These are phyloP conservation scores for Penaeus japonicus DNA, from an alignment of 1,140 invertebrate genomes.

Conservation along the genomic window DNA sequence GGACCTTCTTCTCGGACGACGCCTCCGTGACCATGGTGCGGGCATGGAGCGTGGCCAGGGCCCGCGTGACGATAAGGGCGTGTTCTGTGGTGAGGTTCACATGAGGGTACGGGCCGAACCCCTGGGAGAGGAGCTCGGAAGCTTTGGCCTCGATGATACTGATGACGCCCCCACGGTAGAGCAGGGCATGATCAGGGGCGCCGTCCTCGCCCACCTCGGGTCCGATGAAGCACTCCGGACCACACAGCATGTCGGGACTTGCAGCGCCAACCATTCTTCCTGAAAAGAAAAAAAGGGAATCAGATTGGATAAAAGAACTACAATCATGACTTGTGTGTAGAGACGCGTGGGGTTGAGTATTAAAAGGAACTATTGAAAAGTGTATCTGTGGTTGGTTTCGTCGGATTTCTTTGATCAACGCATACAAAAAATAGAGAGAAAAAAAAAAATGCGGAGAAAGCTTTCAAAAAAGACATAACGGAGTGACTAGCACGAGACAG, in stretches of 20 bases:
- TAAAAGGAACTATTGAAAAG: too few species aligned
- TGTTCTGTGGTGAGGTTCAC: conserved; percentile 47
- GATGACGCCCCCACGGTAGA: conserved; percentile 21
- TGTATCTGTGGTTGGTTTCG: too few species aligned
- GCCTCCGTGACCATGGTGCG: conserved; percentile 19
- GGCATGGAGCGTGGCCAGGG: conserved; percentile 50
- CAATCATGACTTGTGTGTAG: not conserved
- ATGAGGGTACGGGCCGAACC: conserved; percentile 40
- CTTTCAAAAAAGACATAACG: too few species aligned
- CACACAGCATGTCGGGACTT: conserved; percentile 16
- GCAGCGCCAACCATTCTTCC: conserved; percentile 25
- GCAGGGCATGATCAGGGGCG: conserved; percentile 11
- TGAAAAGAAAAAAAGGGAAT: not conserved
- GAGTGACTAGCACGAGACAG: too few species aligned
- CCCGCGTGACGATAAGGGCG: conserved; percentile 45
- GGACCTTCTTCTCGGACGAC: not conserved
- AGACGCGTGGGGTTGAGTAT: too few species aligned
- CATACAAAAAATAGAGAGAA: too few species aligned
- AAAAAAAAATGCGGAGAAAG: too few species aligned
- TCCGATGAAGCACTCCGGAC: not conserved
- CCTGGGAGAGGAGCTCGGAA: conserved; percentile 8
- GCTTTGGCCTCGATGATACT: conserved; percentile 14
- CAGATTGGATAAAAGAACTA: not conserved
- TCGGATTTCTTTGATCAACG: too few species aligned
- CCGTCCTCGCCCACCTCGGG: conserved; percentile 23